A percentile compares a stretch with the other conserved stretches of the same genome.
Conservation (phyloP, 2,797 vertebrate species). For the Myotis myotis region DNA sequence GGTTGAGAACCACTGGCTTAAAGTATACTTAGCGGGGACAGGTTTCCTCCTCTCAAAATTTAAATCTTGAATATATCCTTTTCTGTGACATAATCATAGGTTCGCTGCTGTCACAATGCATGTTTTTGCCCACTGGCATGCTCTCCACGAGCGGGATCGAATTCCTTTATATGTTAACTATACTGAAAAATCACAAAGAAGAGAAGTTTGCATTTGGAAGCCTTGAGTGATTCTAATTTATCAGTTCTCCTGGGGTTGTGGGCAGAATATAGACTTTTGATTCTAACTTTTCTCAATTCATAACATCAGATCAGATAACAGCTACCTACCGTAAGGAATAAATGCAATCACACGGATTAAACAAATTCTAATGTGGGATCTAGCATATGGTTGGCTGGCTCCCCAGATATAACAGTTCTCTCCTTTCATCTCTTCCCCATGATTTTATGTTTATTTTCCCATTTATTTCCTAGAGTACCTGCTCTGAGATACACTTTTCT, state of each 20-base stretch:
- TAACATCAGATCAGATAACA: not conserved
- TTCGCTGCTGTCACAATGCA: not conserved
- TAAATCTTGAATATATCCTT: not conserved
- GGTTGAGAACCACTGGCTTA: not conserved
- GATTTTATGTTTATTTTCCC: slow-evolving; percentile 44
- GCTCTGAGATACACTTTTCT: not conserved
- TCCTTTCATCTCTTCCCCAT: not conserved
- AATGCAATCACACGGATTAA: not conserved
- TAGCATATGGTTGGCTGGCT: not conserved
- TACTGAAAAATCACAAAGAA: not conserved
- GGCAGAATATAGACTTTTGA: not conserved
- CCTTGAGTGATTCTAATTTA: not conserved
- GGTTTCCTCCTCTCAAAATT: not conserved
- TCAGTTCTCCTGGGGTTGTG: not conserved
- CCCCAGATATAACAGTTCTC: not conserved
- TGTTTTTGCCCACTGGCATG: not conserved
- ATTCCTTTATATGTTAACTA: not conserved
- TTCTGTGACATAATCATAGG: slow-evolving; percentile 20
- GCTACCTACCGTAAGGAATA: not conserved
- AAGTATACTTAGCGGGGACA: not conserved
- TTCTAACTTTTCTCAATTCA: not conserved
- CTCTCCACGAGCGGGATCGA: not conserved
- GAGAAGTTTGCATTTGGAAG: not conserved
- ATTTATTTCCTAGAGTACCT: not conserved
- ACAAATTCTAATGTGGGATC: not conserved